These are phyloP conservation scores for Bellardia bayeri DNA, from an alignment of 2,888 invertebrate genomes.

Conservation along the genomic window DNA sequence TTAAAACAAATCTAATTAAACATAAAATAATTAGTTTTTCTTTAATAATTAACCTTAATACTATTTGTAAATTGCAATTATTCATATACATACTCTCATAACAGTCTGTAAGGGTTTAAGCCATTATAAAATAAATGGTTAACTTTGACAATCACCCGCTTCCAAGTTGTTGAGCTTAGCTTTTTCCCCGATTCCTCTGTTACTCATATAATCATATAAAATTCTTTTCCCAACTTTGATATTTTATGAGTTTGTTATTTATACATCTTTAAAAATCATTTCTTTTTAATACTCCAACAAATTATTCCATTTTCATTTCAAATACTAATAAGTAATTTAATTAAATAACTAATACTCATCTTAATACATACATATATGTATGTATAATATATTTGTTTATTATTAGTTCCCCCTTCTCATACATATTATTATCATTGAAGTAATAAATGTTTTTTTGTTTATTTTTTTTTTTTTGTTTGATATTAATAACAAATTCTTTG, in stretches of 20 bases:
- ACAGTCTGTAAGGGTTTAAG: too few species aligned
- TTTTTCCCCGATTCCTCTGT: too few species aligned
- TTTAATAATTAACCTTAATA: too few species aligned
- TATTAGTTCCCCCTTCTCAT: constrained; percentile 38
- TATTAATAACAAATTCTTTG: constrained; percentile 67
- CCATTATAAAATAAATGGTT: too few species aligned
- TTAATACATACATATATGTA: not conserved
- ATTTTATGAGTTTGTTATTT: not conserved
- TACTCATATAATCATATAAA: too few species aligned
- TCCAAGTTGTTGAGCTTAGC: too few species aligned
- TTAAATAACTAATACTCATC: not conserved
- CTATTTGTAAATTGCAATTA: too few species aligned
- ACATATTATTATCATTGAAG: constrained; percentile 55
- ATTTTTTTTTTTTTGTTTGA: constrained; percentile 12
- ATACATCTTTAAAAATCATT: not conserved
- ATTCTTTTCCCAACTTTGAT: not conserved
- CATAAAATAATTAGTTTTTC: too few species aligned
- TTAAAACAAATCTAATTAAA: too few species aligned
- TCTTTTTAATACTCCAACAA: not conserved
- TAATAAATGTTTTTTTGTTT: constrained; percentile 39
- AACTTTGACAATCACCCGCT: too few species aligned
- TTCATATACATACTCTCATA: too few species aligned
- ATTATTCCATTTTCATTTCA: not conserved
- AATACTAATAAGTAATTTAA: not conserved
- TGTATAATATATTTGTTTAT: not conserved